Evolutionary conservation across 2,113 vertebrate species (phyloP).

Genomic region (Pithys albifrons): DNA sequence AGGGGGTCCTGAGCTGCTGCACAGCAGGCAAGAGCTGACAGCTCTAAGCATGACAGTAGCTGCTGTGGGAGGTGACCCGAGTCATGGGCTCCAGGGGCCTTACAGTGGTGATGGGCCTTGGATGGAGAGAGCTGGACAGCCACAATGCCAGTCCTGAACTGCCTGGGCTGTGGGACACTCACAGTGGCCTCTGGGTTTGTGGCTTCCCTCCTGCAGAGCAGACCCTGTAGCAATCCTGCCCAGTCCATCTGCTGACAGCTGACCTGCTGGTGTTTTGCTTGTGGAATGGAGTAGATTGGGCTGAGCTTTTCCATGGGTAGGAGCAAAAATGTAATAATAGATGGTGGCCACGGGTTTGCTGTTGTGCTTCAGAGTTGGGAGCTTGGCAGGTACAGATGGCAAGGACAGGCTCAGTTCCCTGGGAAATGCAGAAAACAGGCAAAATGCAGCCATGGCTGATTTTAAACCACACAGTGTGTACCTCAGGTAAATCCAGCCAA

Average conservation of each 20-base stretch:
- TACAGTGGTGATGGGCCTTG: neutral
- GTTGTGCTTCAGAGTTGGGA: neutral
- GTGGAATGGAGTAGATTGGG: neutral
- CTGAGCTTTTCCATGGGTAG: neutral
- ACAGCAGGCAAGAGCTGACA: neutral
- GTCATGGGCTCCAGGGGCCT: neutral
- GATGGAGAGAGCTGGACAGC: neutral
- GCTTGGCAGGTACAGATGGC: neutral
- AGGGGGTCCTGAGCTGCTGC: neutral
- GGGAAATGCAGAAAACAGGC: neutral
- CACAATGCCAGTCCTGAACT: rapidly evolving
- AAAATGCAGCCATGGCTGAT: neutral
- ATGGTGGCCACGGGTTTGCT: neutral
- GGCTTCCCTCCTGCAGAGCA: neutral
- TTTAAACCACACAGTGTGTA: neutral
- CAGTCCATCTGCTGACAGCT: neutral
- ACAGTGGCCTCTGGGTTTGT: neutral
- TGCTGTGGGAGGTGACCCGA: neutral
- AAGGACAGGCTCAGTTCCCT: neutral
- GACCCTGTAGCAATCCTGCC: neutral
- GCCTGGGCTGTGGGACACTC: neutral
- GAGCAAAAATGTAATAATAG: neutral
- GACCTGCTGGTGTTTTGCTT: neutral
- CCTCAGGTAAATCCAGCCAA: neutral
- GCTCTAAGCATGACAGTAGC: rapidly evolving